Conservation (phyloP, 2,113 vertebrate genomes). For the Todiramphus saurophagus region DNA sequence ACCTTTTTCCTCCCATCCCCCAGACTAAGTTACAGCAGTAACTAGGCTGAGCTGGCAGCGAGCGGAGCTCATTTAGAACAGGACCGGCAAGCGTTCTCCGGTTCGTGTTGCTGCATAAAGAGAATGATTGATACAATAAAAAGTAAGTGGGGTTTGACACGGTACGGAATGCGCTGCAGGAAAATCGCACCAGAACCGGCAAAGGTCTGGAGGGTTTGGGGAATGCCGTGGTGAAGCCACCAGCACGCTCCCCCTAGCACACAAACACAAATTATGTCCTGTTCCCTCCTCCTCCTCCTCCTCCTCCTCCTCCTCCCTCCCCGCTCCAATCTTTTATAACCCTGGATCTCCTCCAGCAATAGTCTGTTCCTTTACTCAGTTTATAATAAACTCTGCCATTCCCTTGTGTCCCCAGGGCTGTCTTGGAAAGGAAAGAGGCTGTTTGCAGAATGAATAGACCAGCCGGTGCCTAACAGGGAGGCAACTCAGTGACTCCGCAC, state of each 20-base stretch:
- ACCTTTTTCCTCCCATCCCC: slow-evolving; percentile 75
- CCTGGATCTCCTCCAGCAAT: slow-evolving; percentile 68
- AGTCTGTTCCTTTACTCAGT: slow-evolving; percentile 49
- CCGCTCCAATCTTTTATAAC: slow-evolving; percentile 57
- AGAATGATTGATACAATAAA: slow-evolving; percentile 47
- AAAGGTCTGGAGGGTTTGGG: slow-evolving; percentile 18
- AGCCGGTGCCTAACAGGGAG: neutral
- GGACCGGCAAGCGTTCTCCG: slow-evolving; percentile 25
- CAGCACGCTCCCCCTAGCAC: neutral
- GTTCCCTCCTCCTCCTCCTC: slow-evolving; percentile 12
- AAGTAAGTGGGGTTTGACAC: slow-evolving; percentile 58
- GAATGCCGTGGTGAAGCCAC: slow-evolving; percentile 12
- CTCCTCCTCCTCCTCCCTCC: neutral
- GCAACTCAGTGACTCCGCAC: neutral
- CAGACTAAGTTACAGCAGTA: slow-evolving; percentile 60
- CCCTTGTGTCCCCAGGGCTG: slow-evolving; percentile 46
- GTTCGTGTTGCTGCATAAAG: slow-evolving; percentile 45
- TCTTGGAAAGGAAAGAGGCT: slow-evolving; percentile 37
- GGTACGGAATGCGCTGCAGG: neutral
- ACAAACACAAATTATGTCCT: slow-evolving; percentile 25
- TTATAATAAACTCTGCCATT: slow-evolving; percentile 66
- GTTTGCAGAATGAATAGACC: slow-evolving; percentile 50
- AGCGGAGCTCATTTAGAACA: slow-evolving; percentile 58
- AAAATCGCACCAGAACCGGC: neutral
- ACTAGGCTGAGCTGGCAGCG: slow-evolving; percentile 61